A percentile compares a stretch with the other conserved stretches of the same genome.
Conservation (phyloP, 2,113 vertebrate species). For the Gallinago media region DNA sequence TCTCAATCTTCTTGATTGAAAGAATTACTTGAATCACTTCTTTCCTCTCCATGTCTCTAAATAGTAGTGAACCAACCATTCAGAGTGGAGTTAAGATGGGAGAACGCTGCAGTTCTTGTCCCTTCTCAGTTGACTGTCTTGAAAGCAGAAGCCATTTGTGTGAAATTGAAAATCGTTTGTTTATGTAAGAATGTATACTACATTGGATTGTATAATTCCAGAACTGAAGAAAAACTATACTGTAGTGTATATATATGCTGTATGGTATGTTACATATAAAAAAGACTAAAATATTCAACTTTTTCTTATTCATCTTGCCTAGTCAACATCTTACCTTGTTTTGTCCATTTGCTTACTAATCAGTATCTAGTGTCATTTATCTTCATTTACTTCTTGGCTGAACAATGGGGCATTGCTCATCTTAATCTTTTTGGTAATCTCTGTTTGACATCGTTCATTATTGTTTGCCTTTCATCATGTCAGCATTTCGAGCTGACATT, state of each 20-base stretch:
- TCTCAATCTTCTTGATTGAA: not conserved
- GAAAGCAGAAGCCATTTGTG: not conserved
- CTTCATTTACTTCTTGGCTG: slow-evolving; percentile 9
- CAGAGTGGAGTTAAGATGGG: not conserved
- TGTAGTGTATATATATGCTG: not conserved
- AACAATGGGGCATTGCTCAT: not conserved
- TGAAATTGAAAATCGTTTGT: not conserved
- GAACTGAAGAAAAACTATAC: not conserved
- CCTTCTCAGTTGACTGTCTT: not conserved
- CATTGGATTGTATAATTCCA: not conserved
- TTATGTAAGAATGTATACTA: not conserved
- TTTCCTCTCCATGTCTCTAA: not conserved
- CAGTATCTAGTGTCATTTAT: not conserved
- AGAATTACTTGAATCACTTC: not conserved
- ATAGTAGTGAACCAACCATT: no score
- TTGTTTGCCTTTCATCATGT: not conserved
- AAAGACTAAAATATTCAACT: not conserved
- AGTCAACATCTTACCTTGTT: not conserved
- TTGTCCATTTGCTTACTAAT: not conserved
- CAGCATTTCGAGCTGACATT: not conserved
- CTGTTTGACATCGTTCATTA: slow-evolving; percentile 4
- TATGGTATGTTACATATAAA: not conserved
- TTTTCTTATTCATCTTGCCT: not conserved
- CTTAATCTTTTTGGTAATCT: slow-evolving; percentile 20
- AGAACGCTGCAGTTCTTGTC: accelerated